phyloP scores from a whole-genome alignment of 1,140 invertebrate genomes.

The Solenopsis invicta region DNA sequence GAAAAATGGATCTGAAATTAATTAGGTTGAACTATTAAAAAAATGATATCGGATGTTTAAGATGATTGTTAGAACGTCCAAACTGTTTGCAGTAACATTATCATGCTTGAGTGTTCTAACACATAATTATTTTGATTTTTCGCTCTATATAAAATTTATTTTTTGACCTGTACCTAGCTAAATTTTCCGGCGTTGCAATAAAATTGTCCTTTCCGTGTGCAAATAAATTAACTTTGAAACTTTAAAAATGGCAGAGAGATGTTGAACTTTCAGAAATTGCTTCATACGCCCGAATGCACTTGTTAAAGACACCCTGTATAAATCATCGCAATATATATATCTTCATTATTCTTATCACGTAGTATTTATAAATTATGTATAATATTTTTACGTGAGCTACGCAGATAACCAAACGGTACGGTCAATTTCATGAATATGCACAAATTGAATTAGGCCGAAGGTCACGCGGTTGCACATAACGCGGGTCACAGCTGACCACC shows the following conservation, averaged over 20 bases:
- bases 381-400: conserved; percentile 3
- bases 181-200: too few species aligned
- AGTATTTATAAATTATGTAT: conserved; percentile 21
- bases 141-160: too few species aligned
- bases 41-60: too few species aligned
- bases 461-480: conserved; percentile 3
- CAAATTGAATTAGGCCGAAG: conserved; percentile 4
- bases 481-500: background rate
- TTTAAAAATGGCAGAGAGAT: background rate
- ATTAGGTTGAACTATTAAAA: too few species aligned
- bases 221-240: background rate
- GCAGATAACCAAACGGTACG: background rate
- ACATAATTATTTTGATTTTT: too few species aligned
- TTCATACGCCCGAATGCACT: background rate
- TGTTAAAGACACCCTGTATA: background rate
- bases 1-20: too few species aligned
- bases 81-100: too few species aligned
- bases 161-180: too few species aligned
- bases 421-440: background rate
- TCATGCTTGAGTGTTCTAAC: too few species aligned
- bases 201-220: too few species aligned
- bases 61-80: too few species aligned
- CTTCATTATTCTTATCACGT: background rate
- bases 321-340: background rate
- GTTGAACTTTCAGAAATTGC: background rate